Percentiles rank a stretch among this genome's conserved stretches.
Evolutionary conservation across 2,888 invertebrate species (phyloP).

Genomic region (Sinopyrophorus schimmeli): DNA sequence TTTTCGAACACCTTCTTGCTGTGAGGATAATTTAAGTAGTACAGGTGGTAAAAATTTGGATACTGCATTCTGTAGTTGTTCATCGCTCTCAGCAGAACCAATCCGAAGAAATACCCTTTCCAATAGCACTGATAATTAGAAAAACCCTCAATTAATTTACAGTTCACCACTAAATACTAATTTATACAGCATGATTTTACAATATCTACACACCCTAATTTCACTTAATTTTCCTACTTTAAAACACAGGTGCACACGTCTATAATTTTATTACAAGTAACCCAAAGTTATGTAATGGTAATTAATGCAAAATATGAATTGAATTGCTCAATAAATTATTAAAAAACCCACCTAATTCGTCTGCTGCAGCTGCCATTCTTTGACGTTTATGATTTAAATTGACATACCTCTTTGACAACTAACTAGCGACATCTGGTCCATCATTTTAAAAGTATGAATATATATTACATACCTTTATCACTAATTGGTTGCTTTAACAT

Average conservation of each 20-base stretch:
- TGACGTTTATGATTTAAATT: constrained; percentile 13
- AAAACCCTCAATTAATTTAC: constrained; percentile 3
- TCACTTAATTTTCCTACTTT: not conserved
- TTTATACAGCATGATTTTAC: constrained; percentile 10
- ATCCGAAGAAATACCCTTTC: constrained; percentile 88
- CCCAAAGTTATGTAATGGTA: not conserved
- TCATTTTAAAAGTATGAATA: not conserved
- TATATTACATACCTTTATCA: not conserved
- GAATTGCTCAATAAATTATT: constrained; percentile 9
- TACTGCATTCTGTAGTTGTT: constrained; percentile 80
- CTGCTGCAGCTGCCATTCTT: constrained; percentile 40
- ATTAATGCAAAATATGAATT: not conserved
- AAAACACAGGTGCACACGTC: not conserved
- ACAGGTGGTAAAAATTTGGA: constrained; percentile 85
- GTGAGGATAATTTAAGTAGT: constrained; percentile 85
- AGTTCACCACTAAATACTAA: too few relatives aligned
- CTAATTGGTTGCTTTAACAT: not conserved
- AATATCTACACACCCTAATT: constrained; percentile 13
- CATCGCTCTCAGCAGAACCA: constrained; percentile 87
- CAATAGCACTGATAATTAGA: constrained; percentile 68
- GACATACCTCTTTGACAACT: not conserved
- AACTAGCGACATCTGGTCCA: not conserved
- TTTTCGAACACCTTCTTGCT: constrained; percentile 77
- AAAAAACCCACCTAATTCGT: constrained; percentile 38
- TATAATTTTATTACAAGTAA: not conserved